Base-by-base conservation (phyloP, 2,888 invertebrate species). In the Chaetogeoica ovagalla region DNA sequence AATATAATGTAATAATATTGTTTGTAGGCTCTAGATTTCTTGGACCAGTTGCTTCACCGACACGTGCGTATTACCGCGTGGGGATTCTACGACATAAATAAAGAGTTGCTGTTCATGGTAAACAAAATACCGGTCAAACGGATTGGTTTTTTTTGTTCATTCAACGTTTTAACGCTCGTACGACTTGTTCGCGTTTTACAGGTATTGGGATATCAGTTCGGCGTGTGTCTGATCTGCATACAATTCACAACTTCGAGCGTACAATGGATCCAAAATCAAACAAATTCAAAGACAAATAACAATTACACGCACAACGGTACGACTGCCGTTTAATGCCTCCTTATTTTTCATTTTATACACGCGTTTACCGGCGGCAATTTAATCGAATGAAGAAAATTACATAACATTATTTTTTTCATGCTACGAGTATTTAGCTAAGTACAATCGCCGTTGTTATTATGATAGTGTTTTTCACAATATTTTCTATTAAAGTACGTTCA, bases 41-140 rank as follows among this genome's bases (percentile, higher is more conserved):
- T 77, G 30, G 37, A 77, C 11, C 77, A 77, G 48, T 43, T 77
- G 52, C 60, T 77, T 39, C 68, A 70, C 30, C 77, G 77, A 7
- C 62, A 19, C 13, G 39, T 77, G 15, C 30, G 21, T 7, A 77
- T 77, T 17, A 17, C 77, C 4, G 77, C 77, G 0, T 77, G 69
- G 69, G 77, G 77, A 52, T 77, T 77, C 52, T 77, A 70, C 1
- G 69, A 70, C 9, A 60, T 77, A 4, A 70, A 77, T n/a, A 65
- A 57, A 17, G 77, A 70, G 62, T 15, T 77, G 17, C 48, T 77
- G 8, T 70, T 60, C 19, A 62, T 48, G 70, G 77, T 77, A 69
- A 30, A 59, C 9, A 37, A 43, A 23, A 21, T 9, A 30, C 30
- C 30, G 30, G 30, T 30, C 30, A 30, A 30, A 30, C 30, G 30